phyloP scores from a whole-genome alignment of 2,113 vertebrate species.

The Oplegnathus fasciatus region DNA sequence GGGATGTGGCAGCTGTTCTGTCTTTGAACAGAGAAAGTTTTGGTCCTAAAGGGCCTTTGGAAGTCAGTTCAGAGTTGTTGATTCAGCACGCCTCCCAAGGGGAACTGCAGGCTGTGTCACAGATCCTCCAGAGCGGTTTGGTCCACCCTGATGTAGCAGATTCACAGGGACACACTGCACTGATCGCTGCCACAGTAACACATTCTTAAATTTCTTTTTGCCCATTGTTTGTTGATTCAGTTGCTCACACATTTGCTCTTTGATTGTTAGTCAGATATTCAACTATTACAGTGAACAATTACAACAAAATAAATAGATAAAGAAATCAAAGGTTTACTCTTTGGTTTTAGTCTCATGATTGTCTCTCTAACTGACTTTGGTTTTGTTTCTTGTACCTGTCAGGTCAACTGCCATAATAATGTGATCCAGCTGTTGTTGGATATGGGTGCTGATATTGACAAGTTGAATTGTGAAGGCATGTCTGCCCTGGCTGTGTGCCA shows the following conservation, averaged over 20 bases:
- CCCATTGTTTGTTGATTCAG: background rate
- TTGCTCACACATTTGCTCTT: background rate
- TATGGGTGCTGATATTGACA: conserved; percentile 88
- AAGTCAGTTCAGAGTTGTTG: conserved; percentile 82
- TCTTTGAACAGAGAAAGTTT: conserved; percentile 78
- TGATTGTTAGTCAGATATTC: background rate
- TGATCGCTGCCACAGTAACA: conserved; percentile 88
- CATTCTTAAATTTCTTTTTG: background rate
- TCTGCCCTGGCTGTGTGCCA: conserved; percentile 86
- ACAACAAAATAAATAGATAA: background rate
- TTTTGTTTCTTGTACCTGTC: conserved; percentile 17
- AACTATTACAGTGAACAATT: background rate
- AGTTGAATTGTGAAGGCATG: conserved; percentile 86
- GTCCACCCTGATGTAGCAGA: conserved; percentile 87
- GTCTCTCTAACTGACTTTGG: background rate
- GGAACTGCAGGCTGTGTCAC: conserved; percentile 71
- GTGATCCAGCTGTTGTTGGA: conserved; percentile 89
- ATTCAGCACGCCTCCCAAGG: conserved; percentile 85
- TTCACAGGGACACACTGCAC: conserved; percentile 82
- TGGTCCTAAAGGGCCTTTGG: conserved; percentile 84
- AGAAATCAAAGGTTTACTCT: background rate
- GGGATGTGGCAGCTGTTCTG: conserved; percentile 83
- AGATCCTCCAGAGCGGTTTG: conserved; percentile 75
- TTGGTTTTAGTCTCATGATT: background rate
- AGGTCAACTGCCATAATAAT: conserved; percentile 85